Evolutionary conservation across 92 coral and sea anemone genomes (phyloP).

Genomic region (Bergia puertoricense): DNA sequence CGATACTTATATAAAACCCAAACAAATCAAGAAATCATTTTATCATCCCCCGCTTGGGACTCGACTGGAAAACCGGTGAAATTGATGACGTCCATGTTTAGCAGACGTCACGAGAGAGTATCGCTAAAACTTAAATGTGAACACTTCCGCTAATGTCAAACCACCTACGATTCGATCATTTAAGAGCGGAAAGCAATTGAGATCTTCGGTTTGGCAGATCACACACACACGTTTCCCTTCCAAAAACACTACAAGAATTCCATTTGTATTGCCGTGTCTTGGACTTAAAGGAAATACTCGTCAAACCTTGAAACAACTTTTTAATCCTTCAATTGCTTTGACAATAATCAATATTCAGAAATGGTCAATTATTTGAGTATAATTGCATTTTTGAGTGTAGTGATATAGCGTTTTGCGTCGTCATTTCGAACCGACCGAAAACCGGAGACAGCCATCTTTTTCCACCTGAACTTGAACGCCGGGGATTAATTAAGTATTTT

Average conservation of each 20-base stretch:
- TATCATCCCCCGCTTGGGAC: slow-evolving; percentile 25
- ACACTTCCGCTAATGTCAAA: slow-evolving; percentile 29
- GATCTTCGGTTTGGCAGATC: background rate
- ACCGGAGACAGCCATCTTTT: background rate
- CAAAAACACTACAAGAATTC: background rate
- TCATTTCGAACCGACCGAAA: background rate
- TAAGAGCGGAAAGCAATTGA: slow-evolving; percentile 29
- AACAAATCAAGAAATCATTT: slow-evolving; percentile 10
- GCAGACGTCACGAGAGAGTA: slow-evolving; percentile 33
- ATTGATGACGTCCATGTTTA: slow-evolving; percentile 10
- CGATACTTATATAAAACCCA: background rate
- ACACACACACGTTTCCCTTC: background rate
- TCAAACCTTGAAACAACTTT: background rate
- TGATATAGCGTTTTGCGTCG: background rate
- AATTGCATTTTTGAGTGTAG: background rate
- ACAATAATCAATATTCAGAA: slow-evolving; percentile 3
- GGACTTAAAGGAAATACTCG: background rate
- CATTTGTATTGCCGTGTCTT: background rate
- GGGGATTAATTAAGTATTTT: slow-evolving; percentile 35
- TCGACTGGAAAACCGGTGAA: background rate
- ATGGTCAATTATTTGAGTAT: slow-evolving; percentile 3
- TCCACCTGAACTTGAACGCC: background rate
- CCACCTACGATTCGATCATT: slow-evolving; percentile 33
- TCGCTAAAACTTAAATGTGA: slow-evolving; percentile 22
- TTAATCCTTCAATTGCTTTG: slow-evolving; percentile 3